Evolutionary conservation across 2,113 vertebrate genomes (phyloP), one percentile per base, ranked within the genome.

Genomic region (Protobothrops flavoviridis): DNA sequence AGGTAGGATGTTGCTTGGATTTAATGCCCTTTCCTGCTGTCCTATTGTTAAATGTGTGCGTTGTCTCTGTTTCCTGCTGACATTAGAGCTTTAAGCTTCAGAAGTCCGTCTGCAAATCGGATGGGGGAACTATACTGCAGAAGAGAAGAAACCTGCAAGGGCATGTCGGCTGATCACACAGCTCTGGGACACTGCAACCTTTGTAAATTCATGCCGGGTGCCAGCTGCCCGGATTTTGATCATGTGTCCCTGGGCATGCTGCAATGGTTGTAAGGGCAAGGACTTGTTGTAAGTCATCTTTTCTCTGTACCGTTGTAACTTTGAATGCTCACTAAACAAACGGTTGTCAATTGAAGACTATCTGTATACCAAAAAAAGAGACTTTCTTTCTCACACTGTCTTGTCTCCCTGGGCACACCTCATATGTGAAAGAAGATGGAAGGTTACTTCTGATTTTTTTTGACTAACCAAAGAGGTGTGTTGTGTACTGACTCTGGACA

Each of bases 391-490:
- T 56, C 55, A 56, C 55, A 56, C 17, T 56, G 15, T 56, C 55
- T 20, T 20, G 55, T 56, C 3, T 56, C 55, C 55, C 55, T 56
- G 55, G 55, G 55, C 55, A 93, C 74, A 89, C 45, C 43, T 93
- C 81, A 85, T 93, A 57, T 89, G 92, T 93, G 33, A 91, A 92
- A 57, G n/a, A 56, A 39, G 52, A 91, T 90, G 59, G 89, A 93
- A 92, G 64, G 93, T 92, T 95, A 95, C 90, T 17, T 55, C 13
- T 90, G 81, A 87, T 96, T 50, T 50, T 96, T 90, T 95, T 93
- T 53, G 90, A 9, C 0, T 0, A 91, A 26, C n/a, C 26, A 29
- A 53, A 94, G 91, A 91, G 45, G 20, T 5, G 64, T 87, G 64
- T 93, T 64, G 55, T 87, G 0, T 0, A 26, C 8, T 21, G 21